phyloP scores from a whole-genome alignment of 2,797 vertebrate genomes.

The Halcyon badia region DNA sequence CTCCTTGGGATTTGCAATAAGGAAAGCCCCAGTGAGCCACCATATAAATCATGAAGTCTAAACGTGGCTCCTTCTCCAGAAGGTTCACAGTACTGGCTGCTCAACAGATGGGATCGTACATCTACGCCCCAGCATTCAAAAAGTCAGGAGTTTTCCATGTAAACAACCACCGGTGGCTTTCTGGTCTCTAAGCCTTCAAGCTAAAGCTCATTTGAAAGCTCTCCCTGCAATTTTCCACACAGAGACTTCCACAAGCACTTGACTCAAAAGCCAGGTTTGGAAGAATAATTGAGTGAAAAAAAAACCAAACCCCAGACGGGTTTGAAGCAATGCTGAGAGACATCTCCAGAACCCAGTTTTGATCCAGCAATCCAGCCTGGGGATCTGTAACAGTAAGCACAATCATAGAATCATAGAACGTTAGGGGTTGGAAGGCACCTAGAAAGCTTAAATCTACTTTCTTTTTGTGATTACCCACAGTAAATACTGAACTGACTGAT shows the following conservation, averaged over 20 bases:
- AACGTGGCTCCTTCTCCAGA: background rate
- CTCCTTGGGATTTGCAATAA: fast-evolving
- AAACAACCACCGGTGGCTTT: background rate
- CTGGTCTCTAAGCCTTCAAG: background rate
- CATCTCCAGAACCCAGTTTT: background rate
- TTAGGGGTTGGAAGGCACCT: too few relatives aligned
- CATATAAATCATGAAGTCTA: background rate
- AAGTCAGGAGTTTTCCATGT: background rate
- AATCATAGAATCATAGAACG: too few relatives aligned
- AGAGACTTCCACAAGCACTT: background rate
- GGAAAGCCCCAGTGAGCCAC: background rate
- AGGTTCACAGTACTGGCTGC: background rate
- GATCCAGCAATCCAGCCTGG: background rate
- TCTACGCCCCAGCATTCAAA: background rate
- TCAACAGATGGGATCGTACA: background rate
- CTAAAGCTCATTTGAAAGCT: background rate
- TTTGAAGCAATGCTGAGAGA: background rate
- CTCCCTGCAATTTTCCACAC: background rate
- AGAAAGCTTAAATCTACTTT: background rate
- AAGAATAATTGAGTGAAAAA: background rate
- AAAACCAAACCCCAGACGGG: background rate
- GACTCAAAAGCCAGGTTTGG: background rate
- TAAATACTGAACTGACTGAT: fast-evolving
- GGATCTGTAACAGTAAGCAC: background rate
- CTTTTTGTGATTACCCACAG: background rate